Conservation (phyloP, 92 coral and sea anemone genomes). For the Palythoa grandis region DNA sequence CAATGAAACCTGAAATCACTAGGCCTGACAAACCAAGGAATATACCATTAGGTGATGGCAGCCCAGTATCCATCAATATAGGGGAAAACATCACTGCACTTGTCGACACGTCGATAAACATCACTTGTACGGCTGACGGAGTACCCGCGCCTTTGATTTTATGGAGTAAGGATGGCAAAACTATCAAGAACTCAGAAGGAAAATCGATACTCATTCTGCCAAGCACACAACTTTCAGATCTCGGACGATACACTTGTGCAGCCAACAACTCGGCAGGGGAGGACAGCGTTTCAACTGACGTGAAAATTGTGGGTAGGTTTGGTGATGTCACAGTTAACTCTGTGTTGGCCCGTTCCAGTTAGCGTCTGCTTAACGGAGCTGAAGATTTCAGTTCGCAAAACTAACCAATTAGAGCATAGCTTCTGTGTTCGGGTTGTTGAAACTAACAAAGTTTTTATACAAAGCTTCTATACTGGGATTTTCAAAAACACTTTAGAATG, state of each 20-base stretch:
- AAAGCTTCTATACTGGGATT: no score
- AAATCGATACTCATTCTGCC: neutral
- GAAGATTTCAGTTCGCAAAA: no score
- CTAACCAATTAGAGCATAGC: no score
- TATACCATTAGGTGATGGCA: constrained; percentile 25
- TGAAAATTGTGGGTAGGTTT: constrained; percentile 60
- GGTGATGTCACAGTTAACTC: no score
- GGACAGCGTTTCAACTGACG: constrained; percentile 57
- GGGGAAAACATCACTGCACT: constrained; percentile 28
- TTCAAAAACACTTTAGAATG: no score
- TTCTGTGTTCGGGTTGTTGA: no score
- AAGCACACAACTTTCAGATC: neutral
- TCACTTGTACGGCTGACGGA: constrained; percentile 23
- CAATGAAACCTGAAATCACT: constrained; percentile 12
- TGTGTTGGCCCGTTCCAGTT: no score
- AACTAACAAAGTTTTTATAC: no score
- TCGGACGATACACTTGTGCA: constrained; percentile 47
- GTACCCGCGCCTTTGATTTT: constrained; percentile 7
- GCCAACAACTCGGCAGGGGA: constrained; percentile 71
- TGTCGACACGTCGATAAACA: neutral
- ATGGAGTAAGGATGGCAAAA: constrained; percentile 34
- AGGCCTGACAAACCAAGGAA: constrained; percentile 29
- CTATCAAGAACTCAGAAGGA: neutral
- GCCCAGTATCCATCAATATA: constrained; percentile 7
- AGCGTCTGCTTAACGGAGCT: no score